phyloP scores from a whole-genome alignment of 2,888 invertebrate genomes.

The Emmelina monodactyla region DNA sequence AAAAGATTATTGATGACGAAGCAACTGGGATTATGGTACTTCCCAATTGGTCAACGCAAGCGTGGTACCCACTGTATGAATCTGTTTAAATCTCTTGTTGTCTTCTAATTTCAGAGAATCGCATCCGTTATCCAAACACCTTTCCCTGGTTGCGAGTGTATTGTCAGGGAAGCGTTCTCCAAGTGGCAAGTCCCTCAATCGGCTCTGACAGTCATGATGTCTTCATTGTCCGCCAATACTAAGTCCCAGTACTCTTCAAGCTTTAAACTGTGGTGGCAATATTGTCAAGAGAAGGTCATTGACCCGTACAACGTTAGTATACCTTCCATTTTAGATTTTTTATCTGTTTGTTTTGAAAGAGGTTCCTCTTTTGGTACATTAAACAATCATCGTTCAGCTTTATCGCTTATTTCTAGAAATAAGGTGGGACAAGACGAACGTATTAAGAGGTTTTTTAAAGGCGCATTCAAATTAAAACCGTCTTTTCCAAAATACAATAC shows the following conservation, averaged over 20 bases:
- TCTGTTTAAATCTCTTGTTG: too few relatives aligned
- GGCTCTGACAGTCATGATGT: slow-evolving; percentile 3
- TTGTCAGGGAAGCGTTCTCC: slow-evolving; percentile 10
- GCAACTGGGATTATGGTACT: too few relatives aligned
- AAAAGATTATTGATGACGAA: too few relatives aligned
- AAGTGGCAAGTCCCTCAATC: slow-evolving; percentile 9
- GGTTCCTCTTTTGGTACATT: slow-evolving; percentile 1
- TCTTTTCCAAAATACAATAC: slow-evolving; percentile 14
- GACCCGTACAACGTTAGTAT: neutral
- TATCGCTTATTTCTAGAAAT: neutral
- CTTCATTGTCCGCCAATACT: slow-evolving; percentile 3
- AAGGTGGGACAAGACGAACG: slow-evolving; percentile 6
- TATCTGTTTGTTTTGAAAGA: neutral
- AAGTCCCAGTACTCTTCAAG: slow-evolving; percentile 1
- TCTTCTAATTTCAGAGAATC: slow-evolving; percentile 8
- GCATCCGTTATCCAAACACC: slow-evolving; percentile 6
- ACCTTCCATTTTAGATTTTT: neutral
- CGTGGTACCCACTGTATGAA: too few relatives aligned
- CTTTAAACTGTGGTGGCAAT: neutral
- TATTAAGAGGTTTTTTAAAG: slow-evolving; percentile 12
- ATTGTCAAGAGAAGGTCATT: neutral
- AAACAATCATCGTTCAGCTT: slow-evolving; percentile 1
- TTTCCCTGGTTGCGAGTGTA: slow-evolving; percentile 8
- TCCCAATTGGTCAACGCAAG: too few relatives aligned
- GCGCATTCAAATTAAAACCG: slow-evolving; percentile 7